phyloP scores from a whole-genome alignment of 92 coral and sea anemone species.

The Epizoanthus fatuus region DNA sequence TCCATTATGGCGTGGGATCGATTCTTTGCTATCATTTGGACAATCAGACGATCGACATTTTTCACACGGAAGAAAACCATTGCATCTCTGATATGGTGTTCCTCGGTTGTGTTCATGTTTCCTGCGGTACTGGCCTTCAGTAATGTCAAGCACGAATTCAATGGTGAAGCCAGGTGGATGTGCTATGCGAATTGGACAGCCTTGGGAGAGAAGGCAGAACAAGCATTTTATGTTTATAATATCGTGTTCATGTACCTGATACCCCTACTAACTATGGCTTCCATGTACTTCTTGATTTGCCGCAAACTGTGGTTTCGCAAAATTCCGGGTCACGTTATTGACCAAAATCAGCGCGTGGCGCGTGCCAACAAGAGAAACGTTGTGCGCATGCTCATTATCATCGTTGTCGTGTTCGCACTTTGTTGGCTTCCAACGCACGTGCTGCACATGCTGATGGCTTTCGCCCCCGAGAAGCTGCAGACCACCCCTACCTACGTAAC shows the following conservation, averaged over 20 bases:
- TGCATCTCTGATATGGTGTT: slow-evolving; percentile 17
- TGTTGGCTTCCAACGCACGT: slow-evolving; percentile 47
- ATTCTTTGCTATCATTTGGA: slow-evolving; percentile 32
- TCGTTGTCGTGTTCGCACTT: slow-evolving; percentile 26
- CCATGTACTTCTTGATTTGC: slow-evolving; percentile 29
- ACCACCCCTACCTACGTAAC: not conserved
- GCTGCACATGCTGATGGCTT: slow-evolving; percentile 20
- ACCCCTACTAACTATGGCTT: not conserved
- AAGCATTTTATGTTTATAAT: slow-evolving; percentile 13
- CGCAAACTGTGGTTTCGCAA: slow-evolving; percentile 44
- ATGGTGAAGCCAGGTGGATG: not conserved
- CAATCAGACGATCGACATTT: slow-evolving; percentile 8
- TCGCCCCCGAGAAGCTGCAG: not conserved
- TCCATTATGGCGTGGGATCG: slow-evolving; percentile 38
- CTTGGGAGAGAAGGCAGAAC: not conserved
- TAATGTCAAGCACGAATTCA: not conserved
- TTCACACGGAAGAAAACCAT: slow-evolving; percentile 34
- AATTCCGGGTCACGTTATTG: slow-evolving; percentile 38
- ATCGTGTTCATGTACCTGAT: slow-evolving; percentile 4
- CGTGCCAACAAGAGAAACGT: slow-evolving; percentile 37
- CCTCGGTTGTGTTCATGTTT: slow-evolving; percentile 27
- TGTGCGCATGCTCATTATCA: slow-evolving; percentile 41
- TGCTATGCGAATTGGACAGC: not conserved
- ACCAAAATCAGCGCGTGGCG: slow-evolving; percentile 36
- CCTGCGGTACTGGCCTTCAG: slow-evolving; percentile 7